Evolutionary conservation across 2,113 vertebrate species (phyloP).

Genomic region (Phylloscopus whistleri): DNA sequence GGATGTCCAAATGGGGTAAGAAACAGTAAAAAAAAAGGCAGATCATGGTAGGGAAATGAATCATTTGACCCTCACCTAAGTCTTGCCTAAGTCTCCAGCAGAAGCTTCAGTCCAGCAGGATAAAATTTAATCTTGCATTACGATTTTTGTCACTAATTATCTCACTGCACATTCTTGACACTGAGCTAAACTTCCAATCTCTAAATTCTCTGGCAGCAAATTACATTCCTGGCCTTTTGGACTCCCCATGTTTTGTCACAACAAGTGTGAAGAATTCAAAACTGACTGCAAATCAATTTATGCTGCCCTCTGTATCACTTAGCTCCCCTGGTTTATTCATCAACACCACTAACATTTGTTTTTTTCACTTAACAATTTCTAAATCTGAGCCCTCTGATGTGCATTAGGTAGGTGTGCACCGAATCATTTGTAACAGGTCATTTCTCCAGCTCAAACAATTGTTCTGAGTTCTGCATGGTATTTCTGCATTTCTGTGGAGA

Average conservation of each 20-base stretch:
- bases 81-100: background rate
- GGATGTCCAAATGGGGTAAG: background rate
- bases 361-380: background rate
- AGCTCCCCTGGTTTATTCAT: background rate
- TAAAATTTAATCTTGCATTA: background rate
- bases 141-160: background rate
- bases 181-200: background rate
- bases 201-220: background rate
- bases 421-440: background rate
- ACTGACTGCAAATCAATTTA: background rate
- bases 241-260: background rate
- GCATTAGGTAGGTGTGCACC: background rate
- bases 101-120: background rate
- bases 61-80: background rate
- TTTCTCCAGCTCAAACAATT: background rate
- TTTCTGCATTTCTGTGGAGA: background rate
- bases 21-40: background rate
- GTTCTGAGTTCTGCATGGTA: accelerated
- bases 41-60: accelerated
- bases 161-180: background rate
- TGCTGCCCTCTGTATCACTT: background rate
- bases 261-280: background rate
- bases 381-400: background rate
- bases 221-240: accelerated
- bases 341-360: background rate